Evolutionary conservation across 1,140 invertebrate genomes (phyloP).

Genomic region (Brachionus rotundiformis): DNA sequence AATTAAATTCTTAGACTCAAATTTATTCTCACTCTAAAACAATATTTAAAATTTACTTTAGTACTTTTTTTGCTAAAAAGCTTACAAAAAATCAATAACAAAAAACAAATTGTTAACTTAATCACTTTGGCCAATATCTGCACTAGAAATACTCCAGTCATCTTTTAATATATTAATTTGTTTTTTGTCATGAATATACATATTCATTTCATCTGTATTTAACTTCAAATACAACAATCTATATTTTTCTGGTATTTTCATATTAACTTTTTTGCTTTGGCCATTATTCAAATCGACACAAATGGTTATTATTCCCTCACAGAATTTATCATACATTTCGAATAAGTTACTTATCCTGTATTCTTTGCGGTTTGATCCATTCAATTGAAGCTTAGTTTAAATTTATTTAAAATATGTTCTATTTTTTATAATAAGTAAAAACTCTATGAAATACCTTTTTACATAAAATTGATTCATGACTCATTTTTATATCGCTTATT

Average conservation of each 20-base stretch:
- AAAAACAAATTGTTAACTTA: background rate
- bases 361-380: background rate
- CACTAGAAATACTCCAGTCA: constrained; percentile 20
- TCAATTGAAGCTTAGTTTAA: background rate
- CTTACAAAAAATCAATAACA: background rate
- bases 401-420: no score
- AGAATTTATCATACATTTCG: constrained; percentile 6
- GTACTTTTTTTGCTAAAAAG: background rate
- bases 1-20: background rate
- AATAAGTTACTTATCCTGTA: constrained; percentile 4
- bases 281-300: background rate
- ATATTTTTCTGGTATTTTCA: constrained; percentile 16
- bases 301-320: background rate
- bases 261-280: background rate
- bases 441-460: no score
- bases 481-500: constrained; percentile 10
- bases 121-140: constrained; percentile 13
- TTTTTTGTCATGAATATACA: background rate
- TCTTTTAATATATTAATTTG: background rate
- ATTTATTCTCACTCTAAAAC: background rate
- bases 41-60: background rate
- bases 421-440: no score
- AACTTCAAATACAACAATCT: background rate
- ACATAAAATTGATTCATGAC: background rate
- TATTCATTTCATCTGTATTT: constrained; percentile 26